Conservation (phyloP, 2,113 vertebrate species). For the Seriola rivoliana region DNA sequence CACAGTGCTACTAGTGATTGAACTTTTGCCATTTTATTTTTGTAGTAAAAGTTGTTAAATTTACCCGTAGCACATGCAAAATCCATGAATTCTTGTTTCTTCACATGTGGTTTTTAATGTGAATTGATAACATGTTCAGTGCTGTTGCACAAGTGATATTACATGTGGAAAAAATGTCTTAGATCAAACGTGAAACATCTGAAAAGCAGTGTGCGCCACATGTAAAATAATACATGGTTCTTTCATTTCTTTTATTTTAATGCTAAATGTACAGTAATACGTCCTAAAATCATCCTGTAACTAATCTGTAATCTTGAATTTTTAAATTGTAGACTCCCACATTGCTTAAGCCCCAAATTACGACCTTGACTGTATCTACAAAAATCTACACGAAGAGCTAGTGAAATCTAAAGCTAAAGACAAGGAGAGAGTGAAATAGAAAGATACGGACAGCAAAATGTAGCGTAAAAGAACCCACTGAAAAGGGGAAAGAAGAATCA, state of each 20-base stretch:
- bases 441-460: neutral
- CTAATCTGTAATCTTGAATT: neutral
- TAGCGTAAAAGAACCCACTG: neutral
- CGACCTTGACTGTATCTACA: neutral
- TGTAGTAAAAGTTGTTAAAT: too few species aligned
- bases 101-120: too few species aligned
- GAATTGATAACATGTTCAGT: too few species aligned
- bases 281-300: neutral
- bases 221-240: neutral
- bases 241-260: neutral
- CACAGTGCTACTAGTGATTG: too few species aligned
- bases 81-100: too few species aligned
- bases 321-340: neutral
- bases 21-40: too few species aligned
- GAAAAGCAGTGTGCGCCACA: too few species aligned
- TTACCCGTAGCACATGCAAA: too few species aligned
- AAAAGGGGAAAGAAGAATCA: neutral
- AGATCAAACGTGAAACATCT: too few species aligned
- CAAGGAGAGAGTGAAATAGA: neutral
- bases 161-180: too few species aligned
- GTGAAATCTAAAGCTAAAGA: neutral
- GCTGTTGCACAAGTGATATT: too few species aligned
- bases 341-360: neutral
- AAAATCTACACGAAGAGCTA: neutral
- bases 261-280: neutral